Percentiles rank a stretch among this genome's conserved stretches.
Evolutionary conservation across 1,140 invertebrate genomes (phyloP).

Genomic region (Formica selysi): DNA sequence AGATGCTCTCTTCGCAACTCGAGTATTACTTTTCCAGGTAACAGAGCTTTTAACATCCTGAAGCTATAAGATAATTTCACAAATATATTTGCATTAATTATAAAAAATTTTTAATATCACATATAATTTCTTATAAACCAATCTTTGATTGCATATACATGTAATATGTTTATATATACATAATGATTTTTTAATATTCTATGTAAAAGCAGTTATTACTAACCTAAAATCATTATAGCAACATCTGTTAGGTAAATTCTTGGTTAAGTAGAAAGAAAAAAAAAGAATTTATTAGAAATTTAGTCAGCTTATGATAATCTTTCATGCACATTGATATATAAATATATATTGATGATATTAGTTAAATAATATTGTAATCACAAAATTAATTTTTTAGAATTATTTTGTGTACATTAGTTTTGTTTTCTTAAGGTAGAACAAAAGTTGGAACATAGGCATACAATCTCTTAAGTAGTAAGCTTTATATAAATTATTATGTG

Average conservation of each 20-base stretch:
- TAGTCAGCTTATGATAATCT: conserved; percentile 5
- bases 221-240: neutral
- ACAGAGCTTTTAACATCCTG: conserved; percentile 16
- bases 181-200: conserved; percentile 24
- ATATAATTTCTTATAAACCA: neutral
- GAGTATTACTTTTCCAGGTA: conserved; percentile 97
- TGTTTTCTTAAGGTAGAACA: neutral
- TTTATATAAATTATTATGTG: neutral
- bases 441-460: neutral
- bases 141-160: neutral
- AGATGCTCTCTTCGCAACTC: conserved; percentile 93
- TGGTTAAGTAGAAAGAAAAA: neutral
- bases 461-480: neutral
- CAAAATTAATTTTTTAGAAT: conserved; percentile 1
- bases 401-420: neutral
- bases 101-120: neutral
- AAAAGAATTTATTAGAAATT: neutral
- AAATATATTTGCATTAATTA: conserved; percentile 35
- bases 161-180: neutral
- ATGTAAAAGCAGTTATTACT: neutral
- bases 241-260: neutral
- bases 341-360: neutral
- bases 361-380: neutral
- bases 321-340: neutral
- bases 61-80: neutral